Conservation (phyloP, 2,888 invertebrate genomes). For the Drosophila lutescens region DNA sequence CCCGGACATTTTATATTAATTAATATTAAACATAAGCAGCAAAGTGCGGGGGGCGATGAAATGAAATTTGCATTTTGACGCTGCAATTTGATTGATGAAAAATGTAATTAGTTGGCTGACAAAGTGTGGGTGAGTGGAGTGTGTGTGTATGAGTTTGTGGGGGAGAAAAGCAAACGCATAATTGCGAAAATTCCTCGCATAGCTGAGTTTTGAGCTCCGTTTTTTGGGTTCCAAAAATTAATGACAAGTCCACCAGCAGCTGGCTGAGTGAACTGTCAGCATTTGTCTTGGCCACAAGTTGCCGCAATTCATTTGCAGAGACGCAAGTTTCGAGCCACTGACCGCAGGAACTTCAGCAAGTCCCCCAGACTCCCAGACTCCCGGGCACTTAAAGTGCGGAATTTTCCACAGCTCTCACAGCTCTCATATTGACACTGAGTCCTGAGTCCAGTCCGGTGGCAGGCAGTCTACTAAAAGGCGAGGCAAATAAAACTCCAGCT, state of each 20-base stretch:
- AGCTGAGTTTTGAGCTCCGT: neutral
- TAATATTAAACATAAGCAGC: conserved; percentile 68
- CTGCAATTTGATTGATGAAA: conserved; percentile 71
- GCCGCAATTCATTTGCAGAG: conserved; percentile 16
- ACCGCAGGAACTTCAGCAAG: conserved; percentile 14
- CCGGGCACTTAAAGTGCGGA: conserved; percentile 28
- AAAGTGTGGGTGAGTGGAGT: conserved; percentile 9
- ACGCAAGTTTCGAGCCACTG: conserved; percentile 25
- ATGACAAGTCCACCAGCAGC: conserved; percentile 22
- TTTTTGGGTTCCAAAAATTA: conserved; percentile 4
- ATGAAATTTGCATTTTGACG: conserved; percentile 56
- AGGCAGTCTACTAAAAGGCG: conserved; percentile 14
- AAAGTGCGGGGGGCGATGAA: conserved; percentile 11
- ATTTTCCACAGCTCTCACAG: conserved; percentile 4
- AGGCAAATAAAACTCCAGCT: conserved; percentile 30
- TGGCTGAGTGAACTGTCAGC: conserved; percentile 32
- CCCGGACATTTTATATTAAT: conserved; percentile 70
- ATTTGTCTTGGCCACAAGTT: conserved; percentile 38
- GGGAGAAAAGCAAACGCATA: conserved; percentile 12
- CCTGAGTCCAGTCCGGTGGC: neutral
- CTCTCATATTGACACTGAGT: conserved; percentile 35
- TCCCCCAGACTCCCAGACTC: neutral
- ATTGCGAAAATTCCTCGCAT: conserved; percentile 17
- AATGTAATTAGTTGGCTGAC: conserved; percentile 57
- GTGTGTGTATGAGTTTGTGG: too few relatives aligned